Evolutionary conservation across 2,113 vertebrate species (phyloP), one percentile per base, ranked within the genome.

Genomic region (Felis chaus): DNA sequence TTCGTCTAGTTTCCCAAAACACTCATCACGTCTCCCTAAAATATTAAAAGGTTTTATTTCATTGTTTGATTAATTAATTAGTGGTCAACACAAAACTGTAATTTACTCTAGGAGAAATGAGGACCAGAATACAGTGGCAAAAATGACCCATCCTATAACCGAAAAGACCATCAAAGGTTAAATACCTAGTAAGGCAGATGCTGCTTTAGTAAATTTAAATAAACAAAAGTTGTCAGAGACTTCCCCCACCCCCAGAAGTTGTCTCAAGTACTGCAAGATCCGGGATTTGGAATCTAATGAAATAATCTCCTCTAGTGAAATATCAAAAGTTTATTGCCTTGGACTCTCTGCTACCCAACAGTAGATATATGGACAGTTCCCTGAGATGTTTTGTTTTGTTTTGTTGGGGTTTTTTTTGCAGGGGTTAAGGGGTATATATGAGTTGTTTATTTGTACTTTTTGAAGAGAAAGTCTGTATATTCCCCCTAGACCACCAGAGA

Each of bases 41-140:
- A 63, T 45, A 81, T 41, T 87, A 93, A 91, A 97, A 94, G 61
- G 39, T 65, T 82, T 97, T 33, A 92, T 55, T 92, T 89, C 31
- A 66, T 50, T 61, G 50, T 68, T 81, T 85, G 33, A 23, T 79
- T 82, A 68, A 27, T 80, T 31, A 83, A 29, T 80, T 61, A 91
- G 27, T 36, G 4, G 25, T 82, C 48, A 92, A 16, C 45, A 76
- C n/a, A 92, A 97, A 23, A 68, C 31, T 91, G 91, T 55, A 85
- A 86, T 92, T 91, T 87, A 91, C 33, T 92, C 41, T 14, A 83
- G 66, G 57, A 90, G 41, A 94, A 87, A 83, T 65, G 39, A 92
- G 19, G 50, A 36, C 31, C 33, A 92, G 29, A 92, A 69, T 80
- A 48, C 1, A 89, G 89, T 23, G 57, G 11, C 27, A 87, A 73